phyloP scores from a whole-genome alignment of 2,113 vertebrate species.

The Ophthalmolycus amberensis region DNA sequence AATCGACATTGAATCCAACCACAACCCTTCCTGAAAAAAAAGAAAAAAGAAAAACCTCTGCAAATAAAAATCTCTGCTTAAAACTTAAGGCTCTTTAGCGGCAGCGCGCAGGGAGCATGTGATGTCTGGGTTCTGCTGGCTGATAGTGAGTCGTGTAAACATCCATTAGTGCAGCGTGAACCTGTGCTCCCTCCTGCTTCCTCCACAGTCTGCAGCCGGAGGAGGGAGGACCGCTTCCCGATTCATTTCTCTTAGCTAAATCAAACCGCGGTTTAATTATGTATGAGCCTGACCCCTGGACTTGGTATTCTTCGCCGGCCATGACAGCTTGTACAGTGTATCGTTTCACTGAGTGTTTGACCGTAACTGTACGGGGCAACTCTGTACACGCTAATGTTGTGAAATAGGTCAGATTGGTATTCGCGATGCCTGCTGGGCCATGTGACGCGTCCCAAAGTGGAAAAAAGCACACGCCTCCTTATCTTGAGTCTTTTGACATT shows the following conservation, averaged over 20 bases:
- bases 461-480: background rate
- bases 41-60: slow-evolving; percentile 30
- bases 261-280: slow-evolving; percentile 71
- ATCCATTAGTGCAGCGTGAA: slow-evolving; percentile 78
- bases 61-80: slow-evolving; percentile 53
- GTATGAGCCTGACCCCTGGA: slow-evolving; percentile 57
- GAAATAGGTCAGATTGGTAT: slow-evolving; percentile 13
- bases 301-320: slow-evolving; percentile 46
- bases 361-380: slow-evolving; percentile 27
- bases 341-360: slow-evolving; percentile 40
- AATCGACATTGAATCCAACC: slow-evolving; percentile 68
- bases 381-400: background rate
- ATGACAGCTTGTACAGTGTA: slow-evolving; percentile 39
- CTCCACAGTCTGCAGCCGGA: slow-evolving; percentile 60
- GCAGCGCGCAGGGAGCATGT: slow-evolving; percentile 47
- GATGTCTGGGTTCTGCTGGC: slow-evolving; percentile 67
- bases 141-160: slow-evolving; percentile 81
- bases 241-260: slow-evolving; percentile 70
- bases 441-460: background rate
- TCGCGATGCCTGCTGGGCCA: background rate
- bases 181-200: slow-evolving; percentile 67
- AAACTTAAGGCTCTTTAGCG: slow-evolving; percentile 34
- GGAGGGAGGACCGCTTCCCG: slow-evolving; percentile 62
- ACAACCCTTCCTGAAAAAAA: slow-evolving; percentile 46
- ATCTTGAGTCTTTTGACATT: background rate